Percentiles rank a stretch among this genome's conserved stretches.
Conservation (phyloP, 2,888 invertebrate species). For the Uloborus plumipes region DNA sequence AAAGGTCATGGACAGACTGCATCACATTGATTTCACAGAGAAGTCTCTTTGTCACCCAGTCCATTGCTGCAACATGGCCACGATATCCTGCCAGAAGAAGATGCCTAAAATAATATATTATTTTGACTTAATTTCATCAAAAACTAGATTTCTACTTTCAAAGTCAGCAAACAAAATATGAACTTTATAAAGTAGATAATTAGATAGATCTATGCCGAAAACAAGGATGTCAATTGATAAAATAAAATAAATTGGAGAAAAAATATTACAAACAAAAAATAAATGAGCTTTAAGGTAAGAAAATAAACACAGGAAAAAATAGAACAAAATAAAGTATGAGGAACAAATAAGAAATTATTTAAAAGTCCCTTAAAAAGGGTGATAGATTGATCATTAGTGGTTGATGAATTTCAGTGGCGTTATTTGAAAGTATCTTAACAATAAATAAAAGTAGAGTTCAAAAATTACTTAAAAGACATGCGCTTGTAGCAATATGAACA, state of each 20-base stretch:
- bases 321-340: not conserved
- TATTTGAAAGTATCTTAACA: no score
- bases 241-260: not conserved
- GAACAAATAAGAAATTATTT: not conserved
- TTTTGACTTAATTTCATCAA: not conserved
- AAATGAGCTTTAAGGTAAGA: not conserved
- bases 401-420: no score
- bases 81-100: constrained; percentile 86
- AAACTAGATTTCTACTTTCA: no score
- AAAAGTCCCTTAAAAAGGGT: no score
- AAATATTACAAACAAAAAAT: no score
- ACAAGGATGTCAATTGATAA: not conserved
- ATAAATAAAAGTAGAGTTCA: no score
- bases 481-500: no score
- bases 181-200: not conserved
- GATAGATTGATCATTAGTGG: no score
- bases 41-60: constrained; percentile 96
- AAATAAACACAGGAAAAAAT: not conserved
- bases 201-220: no score
- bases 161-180: no score
- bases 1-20: constrained; percentile 92
- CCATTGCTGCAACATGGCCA: constrained; percentile 96
- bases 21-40: constrained; percentile 97
- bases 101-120: constrained; percentile 74
- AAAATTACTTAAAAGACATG: no score